These are phyloP conservation scores for Charaxes varanes DNA, from an alignment of 1,140 invertebrate genomes.

Conservation along the genomic window DNA sequence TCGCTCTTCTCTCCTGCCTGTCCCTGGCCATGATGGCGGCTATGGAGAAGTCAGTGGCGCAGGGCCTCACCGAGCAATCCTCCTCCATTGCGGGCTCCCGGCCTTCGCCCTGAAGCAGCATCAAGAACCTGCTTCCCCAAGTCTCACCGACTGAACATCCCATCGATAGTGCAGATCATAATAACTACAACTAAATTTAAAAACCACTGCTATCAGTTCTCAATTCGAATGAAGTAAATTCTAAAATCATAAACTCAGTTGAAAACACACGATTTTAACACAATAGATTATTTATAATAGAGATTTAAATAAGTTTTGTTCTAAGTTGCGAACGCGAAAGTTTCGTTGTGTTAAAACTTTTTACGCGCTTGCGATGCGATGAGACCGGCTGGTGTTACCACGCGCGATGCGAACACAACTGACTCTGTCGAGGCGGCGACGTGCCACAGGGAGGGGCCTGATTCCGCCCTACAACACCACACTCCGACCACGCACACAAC, in stretches of 20 bases:
- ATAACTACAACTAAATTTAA: too few relatives aligned
- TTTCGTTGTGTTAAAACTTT: slow-evolving; percentile 63
- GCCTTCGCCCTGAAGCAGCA: slow-evolving; percentile 68
- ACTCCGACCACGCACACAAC: slow-evolving; percentile 67
- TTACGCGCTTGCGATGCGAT: slow-evolving; percentile 45
- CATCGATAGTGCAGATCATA: slow-evolving; percentile 54
- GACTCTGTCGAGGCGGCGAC: slow-evolving; percentile 52
- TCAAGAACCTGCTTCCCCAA: slow-evolving; percentile 55
- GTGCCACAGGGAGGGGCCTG: slow-evolving; percentile 63
- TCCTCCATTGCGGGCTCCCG: slow-evolving; percentile 70
- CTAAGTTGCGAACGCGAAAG: slow-evolving; percentile 43
- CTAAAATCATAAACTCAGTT: too few relatives aligned
- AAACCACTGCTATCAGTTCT: neutral
- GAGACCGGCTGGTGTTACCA: slow-evolving; percentile 49
- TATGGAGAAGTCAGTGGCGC: slow-evolving; percentile 91
- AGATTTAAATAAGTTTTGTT: slow-evolving; percentile 20
- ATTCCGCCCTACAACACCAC: slow-evolving; percentile 65
- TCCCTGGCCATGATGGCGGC: slow-evolving; percentile 89
- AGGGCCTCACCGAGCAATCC: slow-evolving; percentile 77
- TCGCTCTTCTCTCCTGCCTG: slow-evolving; percentile 66
- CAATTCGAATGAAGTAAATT: too few relatives aligned
- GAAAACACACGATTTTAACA: slow-evolving; percentile 6
- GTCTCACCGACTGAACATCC: slow-evolving; percentile 67
- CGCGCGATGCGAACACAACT: slow-evolving; percentile 56
- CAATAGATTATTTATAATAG: too few relatives aligned